These are phyloP conservation scores for Ibidorhyncha struthersii DNA, from an alignment of 2,113 vertebrate genomes.

Conservation along the genomic window DNA sequence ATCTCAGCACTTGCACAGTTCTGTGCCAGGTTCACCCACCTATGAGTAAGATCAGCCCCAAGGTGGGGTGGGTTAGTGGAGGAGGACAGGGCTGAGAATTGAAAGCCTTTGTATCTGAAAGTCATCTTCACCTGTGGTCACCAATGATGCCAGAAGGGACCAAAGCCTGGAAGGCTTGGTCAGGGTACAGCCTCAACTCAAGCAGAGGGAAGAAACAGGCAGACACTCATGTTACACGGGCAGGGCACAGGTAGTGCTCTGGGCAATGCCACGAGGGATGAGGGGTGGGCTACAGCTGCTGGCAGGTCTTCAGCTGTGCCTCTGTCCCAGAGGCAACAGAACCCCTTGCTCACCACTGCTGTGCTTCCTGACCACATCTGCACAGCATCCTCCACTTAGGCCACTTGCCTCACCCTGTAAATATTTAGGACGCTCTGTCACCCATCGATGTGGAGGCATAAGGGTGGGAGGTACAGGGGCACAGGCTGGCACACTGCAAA, in stretches of 20 bases:
- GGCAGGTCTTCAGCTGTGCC: not conserved
- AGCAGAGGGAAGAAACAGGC: not conserved
- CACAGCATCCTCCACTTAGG: not conserved
- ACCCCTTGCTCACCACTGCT: not conserved
- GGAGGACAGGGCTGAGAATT: not conserved
- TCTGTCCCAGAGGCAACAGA: not conserved
- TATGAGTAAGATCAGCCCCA: too few species aligned
- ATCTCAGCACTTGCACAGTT: not conserved
- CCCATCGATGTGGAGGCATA: rapidly evolving
- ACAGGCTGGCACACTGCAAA: not conserved
- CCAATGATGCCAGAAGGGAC: not conserved
- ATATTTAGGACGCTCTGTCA: not conserved
- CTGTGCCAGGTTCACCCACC: not conserved
- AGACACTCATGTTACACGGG: not conserved
- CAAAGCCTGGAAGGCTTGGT: not conserved
- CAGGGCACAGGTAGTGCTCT: not conserved
- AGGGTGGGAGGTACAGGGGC: not conserved
- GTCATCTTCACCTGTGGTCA: not conserved
- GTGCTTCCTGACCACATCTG: not conserved
- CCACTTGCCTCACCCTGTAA: not conserved
- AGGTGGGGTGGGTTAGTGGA: not conserved
- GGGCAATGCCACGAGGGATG: not conserved
- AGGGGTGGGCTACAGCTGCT: not conserved
- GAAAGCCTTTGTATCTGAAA: not conserved
- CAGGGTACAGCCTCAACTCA: not conserved